Conservation (phyloP, 2,113 vertebrate species). For the Rattus norvegicus region DNA sequence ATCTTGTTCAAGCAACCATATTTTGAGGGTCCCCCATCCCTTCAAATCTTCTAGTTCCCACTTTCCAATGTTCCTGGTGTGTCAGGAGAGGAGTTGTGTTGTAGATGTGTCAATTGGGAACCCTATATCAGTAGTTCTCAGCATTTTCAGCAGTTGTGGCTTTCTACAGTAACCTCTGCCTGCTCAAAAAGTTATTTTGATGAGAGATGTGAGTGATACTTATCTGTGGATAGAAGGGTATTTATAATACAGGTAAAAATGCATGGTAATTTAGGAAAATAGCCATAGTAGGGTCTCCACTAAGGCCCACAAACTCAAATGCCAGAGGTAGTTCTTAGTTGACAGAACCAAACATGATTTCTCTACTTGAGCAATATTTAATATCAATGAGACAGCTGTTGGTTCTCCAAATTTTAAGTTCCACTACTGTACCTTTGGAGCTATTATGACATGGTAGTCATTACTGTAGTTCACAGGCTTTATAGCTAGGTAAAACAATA, state of each 20-base stretch:
- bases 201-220: neutral
- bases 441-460: neutral
- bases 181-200: neutral
- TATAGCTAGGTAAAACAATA: neutral
- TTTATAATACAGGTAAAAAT: neutral
- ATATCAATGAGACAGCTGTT: neutral
- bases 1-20: no score
- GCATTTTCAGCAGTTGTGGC: neutral
- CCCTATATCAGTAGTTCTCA: neutral
- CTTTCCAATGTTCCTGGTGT: neutral
- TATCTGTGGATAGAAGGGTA: neutral
- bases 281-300: neutral
- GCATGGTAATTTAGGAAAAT: neutral
- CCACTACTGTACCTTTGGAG: neutral
- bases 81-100: neutral
- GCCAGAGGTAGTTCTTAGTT: neutral
- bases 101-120: neutral
- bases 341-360: neutral
- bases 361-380: neutral
- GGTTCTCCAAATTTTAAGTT: neutral
- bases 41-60: neutral
- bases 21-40: no score
- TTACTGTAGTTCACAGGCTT: neutral
- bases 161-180: neutral
- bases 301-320: neutral